Conservation (phyloP, 2,113 vertebrate species). For the Hyperopisus bebe region DNA sequence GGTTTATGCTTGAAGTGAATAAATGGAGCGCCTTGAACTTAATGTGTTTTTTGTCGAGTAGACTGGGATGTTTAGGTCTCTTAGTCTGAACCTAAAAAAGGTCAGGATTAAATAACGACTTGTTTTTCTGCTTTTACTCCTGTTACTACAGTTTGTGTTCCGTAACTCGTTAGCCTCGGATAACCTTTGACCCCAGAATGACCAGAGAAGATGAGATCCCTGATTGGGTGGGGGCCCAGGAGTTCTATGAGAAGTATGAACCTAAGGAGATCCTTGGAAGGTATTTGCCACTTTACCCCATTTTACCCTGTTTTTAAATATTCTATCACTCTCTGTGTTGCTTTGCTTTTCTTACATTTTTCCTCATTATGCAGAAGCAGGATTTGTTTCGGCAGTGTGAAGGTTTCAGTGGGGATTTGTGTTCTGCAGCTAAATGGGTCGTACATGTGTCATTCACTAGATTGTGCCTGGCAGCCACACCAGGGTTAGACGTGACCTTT, state of each 20-base stretch:
- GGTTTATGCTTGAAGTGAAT: neutral
- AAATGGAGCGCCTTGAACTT: neutral
- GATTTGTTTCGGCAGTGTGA: neutral
- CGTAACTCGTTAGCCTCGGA: slow-evolving; percentile 11
- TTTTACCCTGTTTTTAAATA: neutral
- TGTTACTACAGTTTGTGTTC: neutral
- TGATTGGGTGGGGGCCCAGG: slow-evolving; percentile 74
- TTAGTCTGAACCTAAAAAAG: neutral
- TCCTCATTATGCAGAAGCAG: neutral
- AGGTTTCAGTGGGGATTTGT: neutral
- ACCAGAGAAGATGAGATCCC: slow-evolving; percentile 72
- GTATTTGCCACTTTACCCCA: slow-evolving; percentile 38
- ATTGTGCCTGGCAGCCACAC: neutral
- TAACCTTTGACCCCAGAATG: slow-evolving; percentile 46
- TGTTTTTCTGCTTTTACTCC: neutral
- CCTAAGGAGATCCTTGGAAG: slow-evolving; percentile 81
- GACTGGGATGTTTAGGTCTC: neutral
- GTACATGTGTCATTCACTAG: neutral
- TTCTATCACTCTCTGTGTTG: neutral
- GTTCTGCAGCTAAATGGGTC: neutral
- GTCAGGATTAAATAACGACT: neutral
- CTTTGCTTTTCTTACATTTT: neutral
- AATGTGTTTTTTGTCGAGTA: neutral
- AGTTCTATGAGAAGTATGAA: slow-evolving; percentile 93
- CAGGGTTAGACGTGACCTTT: neutral